These are phyloP conservation scores for Pteruthius melanotis DNA, from an alignment of 2,113 vertebrate genomes.

Conservation along the genomic window DNA sequence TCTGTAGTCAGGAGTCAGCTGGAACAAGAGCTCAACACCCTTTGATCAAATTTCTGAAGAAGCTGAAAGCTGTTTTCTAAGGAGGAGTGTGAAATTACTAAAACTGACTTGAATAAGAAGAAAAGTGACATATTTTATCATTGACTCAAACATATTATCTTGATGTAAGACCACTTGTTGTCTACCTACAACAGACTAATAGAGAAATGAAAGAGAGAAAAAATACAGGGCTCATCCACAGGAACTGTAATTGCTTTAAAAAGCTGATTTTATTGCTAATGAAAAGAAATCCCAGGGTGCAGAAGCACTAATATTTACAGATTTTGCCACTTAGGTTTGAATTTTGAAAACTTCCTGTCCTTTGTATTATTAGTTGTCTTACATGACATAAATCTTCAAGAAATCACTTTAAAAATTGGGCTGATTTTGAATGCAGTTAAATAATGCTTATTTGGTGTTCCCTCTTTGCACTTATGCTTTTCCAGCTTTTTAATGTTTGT, in stretches of 20 bases:
- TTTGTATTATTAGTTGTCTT: constrained; percentile 1
- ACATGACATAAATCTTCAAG: background rate
- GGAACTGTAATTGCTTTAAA: background rate
- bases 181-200: background rate
- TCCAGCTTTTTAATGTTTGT: constrained; percentile 37
- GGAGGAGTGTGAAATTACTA: background rate
- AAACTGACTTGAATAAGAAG: background rate
- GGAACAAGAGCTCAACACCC: background rate
- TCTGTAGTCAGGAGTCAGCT: background rate
- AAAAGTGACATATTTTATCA: background rate
- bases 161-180: background rate
- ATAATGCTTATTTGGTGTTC: constrained; percentile 35
- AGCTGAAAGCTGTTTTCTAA: background rate
- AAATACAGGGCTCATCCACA: background rate
- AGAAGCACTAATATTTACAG: background rate
- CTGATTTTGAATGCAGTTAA: constrained; percentile 34
- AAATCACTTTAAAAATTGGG: background rate
- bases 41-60: background rate
- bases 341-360: constrained; percentile 6
- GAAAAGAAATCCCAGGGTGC: background rate
- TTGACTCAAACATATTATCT: background rate
- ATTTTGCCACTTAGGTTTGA: background rate
- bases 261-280: background rate
- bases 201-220: background rate
- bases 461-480: background rate